Base-by-base conservation (phyloP, 2,113 vertebrate genomes). In the Thymallus thymallus region DNA sequence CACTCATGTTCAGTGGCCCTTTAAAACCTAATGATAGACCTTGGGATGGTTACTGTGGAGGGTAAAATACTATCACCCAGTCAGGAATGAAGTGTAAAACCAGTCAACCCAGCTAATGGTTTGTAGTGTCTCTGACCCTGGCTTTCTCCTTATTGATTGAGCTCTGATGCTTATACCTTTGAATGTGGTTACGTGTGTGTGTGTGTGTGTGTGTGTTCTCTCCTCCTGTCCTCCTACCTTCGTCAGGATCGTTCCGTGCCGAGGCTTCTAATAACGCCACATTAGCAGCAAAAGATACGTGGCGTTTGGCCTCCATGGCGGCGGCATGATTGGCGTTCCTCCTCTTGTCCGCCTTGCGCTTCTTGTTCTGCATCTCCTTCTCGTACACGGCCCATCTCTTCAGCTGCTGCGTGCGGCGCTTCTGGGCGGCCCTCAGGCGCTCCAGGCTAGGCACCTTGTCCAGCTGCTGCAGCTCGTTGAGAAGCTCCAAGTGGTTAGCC, bases 381-480 rank as follows among this genome's bases (percentile, higher is more conserved):
- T 99, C 97, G 0, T 98, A 98, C 82, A 97, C 93, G 0, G 96
- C 96, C 97, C 97, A 99, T 55, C 96, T 93, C 88, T 99, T 99
- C 76, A 99, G 94, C 94, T 99, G 97, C 94, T 99, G 97, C 0
- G 94, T 93, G 13, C 97, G 92, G 5, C 97, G 91, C 86, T 97
- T 98, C 93, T 98, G 96, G 2, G 97, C 97, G 0, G 95, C 92
- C 18, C 96, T 91, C 76, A 99, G 94, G 65, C 97, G 92, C 87
- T 98, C 97, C 82, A 98, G 88, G 0, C 97, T 98, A 72, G 97
- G 96, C 85, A 95, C 94, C 84, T 98, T 98, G 89, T 99, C 97
- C 94, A 97, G 92, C 90, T 98, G 95, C 93, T 98, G 96, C 83
- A 98, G 94, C 90, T 99, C 97, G 0, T 95, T 94, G 90, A 97